Conservation (phyloP, 1,140 invertebrate species). For the Xylocopa sonorina region DNA sequence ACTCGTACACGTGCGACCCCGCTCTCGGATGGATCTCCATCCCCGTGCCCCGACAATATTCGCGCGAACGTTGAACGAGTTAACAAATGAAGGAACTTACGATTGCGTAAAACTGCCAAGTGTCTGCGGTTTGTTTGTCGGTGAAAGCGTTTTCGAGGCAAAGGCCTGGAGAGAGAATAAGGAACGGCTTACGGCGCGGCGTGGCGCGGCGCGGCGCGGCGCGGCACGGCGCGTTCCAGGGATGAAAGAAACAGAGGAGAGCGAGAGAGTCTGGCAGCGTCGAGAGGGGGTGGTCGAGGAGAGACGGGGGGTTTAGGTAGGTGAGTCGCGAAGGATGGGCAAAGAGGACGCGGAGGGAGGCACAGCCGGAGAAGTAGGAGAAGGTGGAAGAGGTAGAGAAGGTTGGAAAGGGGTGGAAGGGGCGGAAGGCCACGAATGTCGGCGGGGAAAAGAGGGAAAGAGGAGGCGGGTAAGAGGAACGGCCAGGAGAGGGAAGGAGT, state of each 20-base stretch:
- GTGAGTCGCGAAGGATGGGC: conserved; percentile 74
- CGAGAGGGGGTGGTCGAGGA: conserved; percentile 59
- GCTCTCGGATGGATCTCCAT: conserved; percentile 15
- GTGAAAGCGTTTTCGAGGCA: conserved; percentile 62
- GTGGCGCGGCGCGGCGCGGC: no score
- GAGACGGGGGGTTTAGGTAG: conserved; percentile 60
- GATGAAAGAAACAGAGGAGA: conserved; percentile 47
- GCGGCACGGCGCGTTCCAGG: no score
- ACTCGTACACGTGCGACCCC: conserved; percentile 37
- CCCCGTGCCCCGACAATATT: conserved; percentile 58
- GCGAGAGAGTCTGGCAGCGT: conserved; percentile 58
- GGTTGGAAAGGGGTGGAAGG: conserved; percentile 71
- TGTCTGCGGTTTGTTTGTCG: conserved; percentile 72
- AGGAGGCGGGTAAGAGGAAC: conserved; percentile 69
- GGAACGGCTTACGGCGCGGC: conserved; percentile 28
- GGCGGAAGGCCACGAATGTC: conserved; percentile 78
- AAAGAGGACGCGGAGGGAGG: conserved; percentile 64
- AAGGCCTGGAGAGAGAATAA: conserved; percentile 62
- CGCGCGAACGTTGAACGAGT: conserved; percentile 51
- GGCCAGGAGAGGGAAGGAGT: conserved; percentile 74
- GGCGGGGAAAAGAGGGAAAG: conserved; percentile 72
- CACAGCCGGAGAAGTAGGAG: conserved; percentile 66
- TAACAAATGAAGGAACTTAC: conserved; percentile 69
- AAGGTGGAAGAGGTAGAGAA: conserved; percentile 72
- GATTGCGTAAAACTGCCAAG: conserved; percentile 71